Percentiles rank a stretch among this genome's conserved stretches.
These are phyloP conservation scores for Jaculus jaculus DNA, from an alignment of 2,113 vertebrate species.

Conservation along the genomic window DNA sequence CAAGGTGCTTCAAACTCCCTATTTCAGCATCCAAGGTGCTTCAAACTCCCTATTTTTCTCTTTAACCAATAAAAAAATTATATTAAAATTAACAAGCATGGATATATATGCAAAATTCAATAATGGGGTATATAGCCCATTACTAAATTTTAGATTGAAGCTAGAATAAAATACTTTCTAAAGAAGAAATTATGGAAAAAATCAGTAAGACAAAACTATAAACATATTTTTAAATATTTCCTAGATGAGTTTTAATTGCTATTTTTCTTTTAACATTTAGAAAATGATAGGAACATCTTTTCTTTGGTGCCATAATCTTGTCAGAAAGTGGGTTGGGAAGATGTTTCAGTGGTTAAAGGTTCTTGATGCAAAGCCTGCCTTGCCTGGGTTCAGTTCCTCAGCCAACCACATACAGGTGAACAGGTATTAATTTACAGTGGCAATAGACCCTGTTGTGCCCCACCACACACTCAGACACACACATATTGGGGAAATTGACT, in stretches of 20 bases:
- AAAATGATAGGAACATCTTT: not conserved
- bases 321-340: not conserved
- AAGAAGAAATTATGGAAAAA: constrained; percentile 7
- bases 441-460: too few species aligned
- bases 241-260: constrained; percentile 12
- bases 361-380: too few species aligned
- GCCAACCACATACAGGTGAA: too few species aligned
- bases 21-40: not conserved
- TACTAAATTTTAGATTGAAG: constrained; percentile 1
- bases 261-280: constrained; percentile 39
- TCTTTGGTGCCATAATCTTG: constrained; percentile 3
- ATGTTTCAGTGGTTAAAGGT: too few species aligned
- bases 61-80: constrained; percentile 21
- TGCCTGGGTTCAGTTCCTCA: too few species aligned
- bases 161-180: not conserved
- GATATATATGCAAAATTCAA: not conserved
- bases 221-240: constrained; percentile 18
- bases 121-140: not conserved
- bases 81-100: constrained; percentile 11
- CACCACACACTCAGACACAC: too few species aligned
- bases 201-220: not conserved
- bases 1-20: not conserved
- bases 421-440: too few species aligned
- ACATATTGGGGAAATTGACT: not conserved
- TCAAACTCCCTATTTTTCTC: not conserved